Evolutionary conservation across 2,113 vertebrate species (phyloP).

Genomic region (Clupea harengus): DNA sequence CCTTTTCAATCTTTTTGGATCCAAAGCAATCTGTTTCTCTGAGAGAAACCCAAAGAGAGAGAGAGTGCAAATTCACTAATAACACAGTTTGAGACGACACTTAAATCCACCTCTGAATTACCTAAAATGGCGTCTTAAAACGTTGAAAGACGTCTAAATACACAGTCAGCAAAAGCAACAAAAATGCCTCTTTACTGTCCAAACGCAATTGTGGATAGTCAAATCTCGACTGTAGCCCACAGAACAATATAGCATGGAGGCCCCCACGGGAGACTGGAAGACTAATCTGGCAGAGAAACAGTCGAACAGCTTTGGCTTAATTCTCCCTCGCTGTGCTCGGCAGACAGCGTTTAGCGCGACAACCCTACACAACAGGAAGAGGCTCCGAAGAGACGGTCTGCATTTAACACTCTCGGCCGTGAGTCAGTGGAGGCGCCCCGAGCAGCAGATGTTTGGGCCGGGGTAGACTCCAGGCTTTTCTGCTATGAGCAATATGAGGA

Average conservation of each 20-base stretch:
- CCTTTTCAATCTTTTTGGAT: conserved; percentile 2
- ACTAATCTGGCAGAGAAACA: conserved; percentile 47
- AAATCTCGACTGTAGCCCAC: background rate
- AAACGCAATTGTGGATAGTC: background rate
- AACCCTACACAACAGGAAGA: conserved; percentile 33
- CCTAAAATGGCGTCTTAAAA: background rate
- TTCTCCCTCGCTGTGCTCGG: conserved; percentile 48
- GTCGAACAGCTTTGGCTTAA: conserved; percentile 55
- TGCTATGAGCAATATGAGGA: background rate
- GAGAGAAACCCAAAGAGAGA: background rate
- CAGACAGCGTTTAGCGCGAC: conserved; percentile 49
- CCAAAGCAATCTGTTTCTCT: background rate
- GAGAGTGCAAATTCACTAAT: background rate
- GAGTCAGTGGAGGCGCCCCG: conserved; percentile 27
- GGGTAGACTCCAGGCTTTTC: background rate
- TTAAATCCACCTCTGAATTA: background rate
- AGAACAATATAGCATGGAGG: conserved; percentile 21
- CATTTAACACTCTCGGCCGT: conserved; percentile 3
- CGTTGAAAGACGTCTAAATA: background rate
- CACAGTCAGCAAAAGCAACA: background rate
- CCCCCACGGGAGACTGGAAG: conserved; percentile 38
- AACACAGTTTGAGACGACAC: background rate
- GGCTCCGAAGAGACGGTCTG: conserved; percentile 26
- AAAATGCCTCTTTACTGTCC: background rate
- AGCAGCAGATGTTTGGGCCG: conserved; percentile 36